Percentiles rank a stretch among this genome's conserved stretches.
Conservation (phyloP, 2,113 vertebrate species). For the Leucopternis melanops region DNA sequence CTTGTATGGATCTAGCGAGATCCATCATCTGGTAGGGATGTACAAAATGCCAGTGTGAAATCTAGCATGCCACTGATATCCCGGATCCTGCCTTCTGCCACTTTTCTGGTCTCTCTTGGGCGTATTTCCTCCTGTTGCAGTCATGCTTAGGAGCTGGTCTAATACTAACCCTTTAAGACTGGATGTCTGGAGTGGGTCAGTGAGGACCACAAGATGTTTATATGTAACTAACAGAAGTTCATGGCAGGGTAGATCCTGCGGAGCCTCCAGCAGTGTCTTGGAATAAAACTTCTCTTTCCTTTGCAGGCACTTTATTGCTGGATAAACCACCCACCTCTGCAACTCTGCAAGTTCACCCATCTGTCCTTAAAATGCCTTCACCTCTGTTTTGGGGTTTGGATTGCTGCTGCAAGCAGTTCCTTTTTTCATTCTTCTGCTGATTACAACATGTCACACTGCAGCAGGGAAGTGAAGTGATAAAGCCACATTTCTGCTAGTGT, state of each 20-base stretch:
- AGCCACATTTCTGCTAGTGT: background rate
- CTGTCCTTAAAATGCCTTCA: background rate
- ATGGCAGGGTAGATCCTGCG: background rate
- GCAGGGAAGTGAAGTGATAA: background rate
- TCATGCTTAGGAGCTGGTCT: background rate
- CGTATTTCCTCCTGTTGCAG: background rate
- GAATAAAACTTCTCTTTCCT: background rate
- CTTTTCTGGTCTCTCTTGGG: background rate
- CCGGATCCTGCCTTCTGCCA: background rate
- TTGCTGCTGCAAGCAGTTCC: background rate
- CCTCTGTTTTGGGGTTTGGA: background rate
- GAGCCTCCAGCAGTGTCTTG: background rate
- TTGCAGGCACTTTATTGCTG: background rate
- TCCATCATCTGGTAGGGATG: background rate
- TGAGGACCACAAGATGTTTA: background rate
- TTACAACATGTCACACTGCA: background rate
- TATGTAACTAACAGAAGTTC: background rate
- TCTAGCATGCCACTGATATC: background rate
- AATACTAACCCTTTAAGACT: background rate
- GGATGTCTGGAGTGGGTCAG: background rate
- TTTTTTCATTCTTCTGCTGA: background rate
- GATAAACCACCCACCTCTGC: background rate
- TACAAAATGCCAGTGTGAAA: background rate
- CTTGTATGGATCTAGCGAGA: background rate
- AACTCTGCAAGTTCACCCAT: background rate